Evolutionary conservation across 2,797 vertebrate species (phyloP).

Genomic region (Telmatherina bonti): DNA sequence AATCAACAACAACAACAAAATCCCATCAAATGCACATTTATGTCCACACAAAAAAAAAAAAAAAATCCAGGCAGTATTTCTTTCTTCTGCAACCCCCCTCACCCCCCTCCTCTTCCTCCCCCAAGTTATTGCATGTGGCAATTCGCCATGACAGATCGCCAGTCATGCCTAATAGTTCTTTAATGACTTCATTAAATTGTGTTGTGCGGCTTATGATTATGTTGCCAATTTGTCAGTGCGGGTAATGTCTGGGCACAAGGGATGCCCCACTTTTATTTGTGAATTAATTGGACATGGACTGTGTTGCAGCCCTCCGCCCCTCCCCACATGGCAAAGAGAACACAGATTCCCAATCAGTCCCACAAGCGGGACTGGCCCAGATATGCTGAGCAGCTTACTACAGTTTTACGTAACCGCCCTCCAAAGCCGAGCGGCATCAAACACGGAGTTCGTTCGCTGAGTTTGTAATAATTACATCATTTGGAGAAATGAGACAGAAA

Average conservation of each 20-base stretch:
- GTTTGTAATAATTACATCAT: slow-evolving; percentile 29
- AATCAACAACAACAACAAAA: slow-evolving; percentile 22
- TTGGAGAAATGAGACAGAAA: slow-evolving; percentile 6
- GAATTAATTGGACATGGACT: slow-evolving; percentile 83
- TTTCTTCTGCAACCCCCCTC: slow-evolving; percentile 60
- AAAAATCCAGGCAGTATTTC: slow-evolving; percentile 55
- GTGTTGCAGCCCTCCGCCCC: slow-evolving; percentile 41
- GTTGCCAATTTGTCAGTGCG: slow-evolving; percentile 83
- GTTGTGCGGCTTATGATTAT: slow-evolving; percentile 84
- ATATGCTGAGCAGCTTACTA: slow-evolving; percentile 24
- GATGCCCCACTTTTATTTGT: slow-evolving; percentile 84
- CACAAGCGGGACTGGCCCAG: slow-evolving; percentile 35
- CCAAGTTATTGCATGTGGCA: slow-evolving; percentile 83
- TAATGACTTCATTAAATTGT: slow-evolving; percentile 88
- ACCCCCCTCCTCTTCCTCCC: slow-evolving; percentile 24
- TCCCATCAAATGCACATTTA: slow-evolving; percentile 9
- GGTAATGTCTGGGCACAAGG: slow-evolving; percentile 79
- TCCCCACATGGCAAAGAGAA: slow-evolving; percentile 35
- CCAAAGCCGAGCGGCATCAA: slow-evolving; percentile 6
- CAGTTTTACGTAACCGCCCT: slow-evolving; percentile 37
- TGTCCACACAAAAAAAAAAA: slow-evolving; percentile 31
- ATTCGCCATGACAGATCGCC: slow-evolving; percentile 83
- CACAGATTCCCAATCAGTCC: slow-evolving; percentile 48
- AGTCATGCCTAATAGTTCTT: slow-evolving; percentile 87
- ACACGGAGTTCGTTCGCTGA: slow-evolving; percentile 12